phyloP scores from a whole-genome alignment of 2,797 vertebrate genomes.

The Knipowitschia caucasica region DNA sequence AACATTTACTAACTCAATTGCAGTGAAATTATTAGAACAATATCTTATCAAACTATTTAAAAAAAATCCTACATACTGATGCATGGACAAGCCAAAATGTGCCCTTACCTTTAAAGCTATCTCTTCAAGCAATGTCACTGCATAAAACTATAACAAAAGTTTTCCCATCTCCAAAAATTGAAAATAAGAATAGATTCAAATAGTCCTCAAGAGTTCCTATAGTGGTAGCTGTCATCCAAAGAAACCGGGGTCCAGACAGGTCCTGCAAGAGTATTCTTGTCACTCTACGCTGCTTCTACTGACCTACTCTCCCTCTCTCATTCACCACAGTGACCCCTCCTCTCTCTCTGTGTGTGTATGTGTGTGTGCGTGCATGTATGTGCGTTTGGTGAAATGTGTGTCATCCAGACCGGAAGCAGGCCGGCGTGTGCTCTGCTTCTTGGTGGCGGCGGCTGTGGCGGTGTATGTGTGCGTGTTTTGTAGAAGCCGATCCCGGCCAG shows the following conservation, averaged over 20 bases:
- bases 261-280: slow-evolving; percentile 33
- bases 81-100: too few species aligned
- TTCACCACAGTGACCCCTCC: slow-evolving; percentile 33
- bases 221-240: slow-evolving; percentile 22
- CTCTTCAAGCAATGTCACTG: slow-evolving; percentile 13
- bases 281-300: slow-evolving; percentile 40
- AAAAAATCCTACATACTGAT: not conserved
- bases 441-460: slow-evolving; percentile 15
- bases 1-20: too few species aligned
- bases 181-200: not conserved
- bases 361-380: slow-evolving; percentile 6
- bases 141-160: slow-evolving; percentile 22
- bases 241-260: not conserved
- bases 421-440: slow-evolving; percentile 26
- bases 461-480: slow-evolving; percentile 27
- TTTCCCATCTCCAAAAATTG: slow-evolving; percentile 22
- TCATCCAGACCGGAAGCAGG: slow-evolving; percentile 27
- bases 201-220: slow-evolving; percentile 34
- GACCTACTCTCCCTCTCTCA: slow-evolving; percentile 48
- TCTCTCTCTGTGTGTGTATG: slow-evolving; percentile 12
- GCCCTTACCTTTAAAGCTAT: slow-evolving; percentile 9
- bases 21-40: not conserved
- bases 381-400: slow-evolving; percentile 15
- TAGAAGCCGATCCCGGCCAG: slow-evolving; percentile 52
- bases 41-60: not conserved